A percentile compares a stretch with the other conserved stretches of the same genome.
These are phyloP conservation scores for cattle (Bos taurus) DNA, from an alignment of 2,113 vertebrate species.

Conservation along the genomic window ARS-UCD2.0 NC_037334.1:77477001-77477500, in stretches of 20 bases:
- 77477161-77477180: not conserved
- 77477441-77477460: not conserved
- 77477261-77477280: not conserved
- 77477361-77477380: no score
- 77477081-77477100: not conserved
- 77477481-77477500: not conserved
- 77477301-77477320: not conserved
- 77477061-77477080: not conserved
- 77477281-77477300: not conserved
- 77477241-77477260: not conserved
- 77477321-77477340: not conserved
- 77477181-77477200: not conserved
- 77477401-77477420: not conserved
- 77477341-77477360: no score
- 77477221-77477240: not conserved
- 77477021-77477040: not conserved
- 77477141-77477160: not conserved
- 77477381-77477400: not conserved
- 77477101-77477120: not conserved
- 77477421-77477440: not conserved
- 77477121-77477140: fast-evolving
- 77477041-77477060: not conserved
- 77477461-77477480: not conserved
- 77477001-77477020: not conserved
- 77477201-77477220: not conserved